phyloP scores from a whole-genome alignment of 2,797 vertebrate species.

The Enoplosus armatus region DNA sequence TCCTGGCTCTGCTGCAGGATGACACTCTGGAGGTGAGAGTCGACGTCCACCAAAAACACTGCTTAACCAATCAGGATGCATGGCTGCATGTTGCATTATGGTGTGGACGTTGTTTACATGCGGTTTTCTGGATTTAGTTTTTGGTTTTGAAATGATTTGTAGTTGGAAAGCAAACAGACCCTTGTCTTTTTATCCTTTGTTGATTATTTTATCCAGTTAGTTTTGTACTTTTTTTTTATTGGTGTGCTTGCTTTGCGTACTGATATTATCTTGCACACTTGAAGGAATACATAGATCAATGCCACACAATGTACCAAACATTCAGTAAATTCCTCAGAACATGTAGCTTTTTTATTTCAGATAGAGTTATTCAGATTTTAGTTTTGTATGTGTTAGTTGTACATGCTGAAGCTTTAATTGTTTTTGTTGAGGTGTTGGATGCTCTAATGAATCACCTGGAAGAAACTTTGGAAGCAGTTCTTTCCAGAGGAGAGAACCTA shows the following conservation, averaged over 20 bases:
- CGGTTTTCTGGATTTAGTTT: background rate
- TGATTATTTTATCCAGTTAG: background rate
- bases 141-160: background rate
- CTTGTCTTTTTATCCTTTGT: background rate
- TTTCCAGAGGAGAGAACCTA: slow-evolving; percentile 88
- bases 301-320: no score
- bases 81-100: background rate
- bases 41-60: background rate
- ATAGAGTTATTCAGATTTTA: background rate
- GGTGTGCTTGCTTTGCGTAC: background rate
- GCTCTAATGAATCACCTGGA: slow-evolving; percentile 92
- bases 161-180: background rate
- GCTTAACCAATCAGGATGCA: background rate
- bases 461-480: slow-evolving; percentile 92
- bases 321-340: background rate
- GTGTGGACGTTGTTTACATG: background rate
- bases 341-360: background rate
- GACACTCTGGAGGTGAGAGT: slow-evolving; percentile 92
- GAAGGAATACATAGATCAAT: background rate
- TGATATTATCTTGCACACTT: background rate
- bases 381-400: background rate
- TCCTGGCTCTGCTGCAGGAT: slow-evolving; percentile 92
- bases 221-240: background rate
- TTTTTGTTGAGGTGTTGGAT: slow-evolving; percentile 89
- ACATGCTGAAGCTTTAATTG: background rate